phyloP scores from a whole-genome alignment of 2,797 vertebrate species.

The Enteromius unitaeniatus region DNA sequence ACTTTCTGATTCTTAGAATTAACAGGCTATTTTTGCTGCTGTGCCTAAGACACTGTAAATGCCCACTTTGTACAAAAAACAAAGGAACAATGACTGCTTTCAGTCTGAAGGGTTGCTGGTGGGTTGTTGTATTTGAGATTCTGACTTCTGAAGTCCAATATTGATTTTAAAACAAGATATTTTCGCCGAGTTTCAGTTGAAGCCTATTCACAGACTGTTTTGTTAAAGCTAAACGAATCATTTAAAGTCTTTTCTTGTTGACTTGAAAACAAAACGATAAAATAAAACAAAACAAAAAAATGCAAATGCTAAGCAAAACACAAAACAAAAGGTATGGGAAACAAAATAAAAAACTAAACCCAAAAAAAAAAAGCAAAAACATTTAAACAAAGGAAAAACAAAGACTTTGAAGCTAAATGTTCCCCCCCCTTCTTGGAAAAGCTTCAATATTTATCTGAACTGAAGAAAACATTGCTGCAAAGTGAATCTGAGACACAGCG shows the following conservation, averaged over 20 bases:
- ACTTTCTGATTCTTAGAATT: not conserved
- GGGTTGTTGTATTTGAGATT: not conserved
- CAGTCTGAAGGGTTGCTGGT: not conserved
- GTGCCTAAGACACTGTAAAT: not conserved
- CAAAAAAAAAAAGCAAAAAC: not conserved
- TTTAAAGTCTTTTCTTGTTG: not conserved
- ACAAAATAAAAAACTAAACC: not conserved
- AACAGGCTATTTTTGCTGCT: not conserved
- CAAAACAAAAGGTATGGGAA: not conserved
- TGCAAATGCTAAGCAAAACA: not conserved
- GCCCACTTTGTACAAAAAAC: not conserved
- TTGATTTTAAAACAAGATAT: not conserved
- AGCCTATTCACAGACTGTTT: not conserved
- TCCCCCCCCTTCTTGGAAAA: not conserved
- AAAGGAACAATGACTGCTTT: not conserved
- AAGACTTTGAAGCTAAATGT: not conserved
- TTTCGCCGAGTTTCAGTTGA: not conserved
- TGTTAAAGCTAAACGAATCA: not conserved
- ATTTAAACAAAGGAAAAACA: not conserved
- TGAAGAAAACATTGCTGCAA: slow-evolving; percentile 4
- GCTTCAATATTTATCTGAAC: not conserved
- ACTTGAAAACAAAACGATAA: not conserved
- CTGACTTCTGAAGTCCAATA: not conserved
- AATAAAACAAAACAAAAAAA: not conserved
- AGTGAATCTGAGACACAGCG: not conserved